Conservation (phyloP, 2,113 vertebrate species). For the Dinomys branickii region DNA sequence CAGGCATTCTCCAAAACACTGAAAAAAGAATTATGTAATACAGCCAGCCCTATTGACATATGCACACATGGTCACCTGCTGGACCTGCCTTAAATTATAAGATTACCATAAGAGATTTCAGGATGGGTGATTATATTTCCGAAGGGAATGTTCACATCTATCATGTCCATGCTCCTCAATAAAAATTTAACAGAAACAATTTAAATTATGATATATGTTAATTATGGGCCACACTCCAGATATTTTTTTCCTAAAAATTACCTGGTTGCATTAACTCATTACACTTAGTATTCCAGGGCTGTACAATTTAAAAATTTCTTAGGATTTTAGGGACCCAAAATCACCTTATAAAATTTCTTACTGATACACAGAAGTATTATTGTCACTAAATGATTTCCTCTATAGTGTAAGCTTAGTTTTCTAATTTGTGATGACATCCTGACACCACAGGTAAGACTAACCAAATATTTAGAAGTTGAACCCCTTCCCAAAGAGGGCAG, state of each 20-base stretch:
- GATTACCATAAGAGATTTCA: neutral
- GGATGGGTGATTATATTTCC: neutral
- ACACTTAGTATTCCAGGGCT: neutral
- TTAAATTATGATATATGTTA: too few species aligned
- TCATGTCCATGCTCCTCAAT: neutral
- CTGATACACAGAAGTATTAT: neutral
- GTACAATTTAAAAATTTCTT: too few species aligned
- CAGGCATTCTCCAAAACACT: neutral
- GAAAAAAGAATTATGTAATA: neutral
- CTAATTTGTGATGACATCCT: neutral
- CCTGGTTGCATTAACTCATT: neutral
- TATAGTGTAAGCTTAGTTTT: neutral
- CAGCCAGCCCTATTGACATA: neutral
- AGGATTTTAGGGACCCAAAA: too few species aligned
- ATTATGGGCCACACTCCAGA: too few species aligned
- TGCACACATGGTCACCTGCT: neutral
- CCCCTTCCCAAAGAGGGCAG: neutral
- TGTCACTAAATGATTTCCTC: neutral
- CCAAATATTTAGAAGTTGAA: neutral
- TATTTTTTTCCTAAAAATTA: constrained; percentile 4
- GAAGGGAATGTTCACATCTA: neutral
- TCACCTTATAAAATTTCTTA: neutral
- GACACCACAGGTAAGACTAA: neutral
- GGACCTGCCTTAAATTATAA: neutral
- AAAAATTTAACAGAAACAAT: too few species aligned